Base-by-base conservation (phyloP, 2,888 invertebrate genomes). In the Nomada fabriciana region DNA sequence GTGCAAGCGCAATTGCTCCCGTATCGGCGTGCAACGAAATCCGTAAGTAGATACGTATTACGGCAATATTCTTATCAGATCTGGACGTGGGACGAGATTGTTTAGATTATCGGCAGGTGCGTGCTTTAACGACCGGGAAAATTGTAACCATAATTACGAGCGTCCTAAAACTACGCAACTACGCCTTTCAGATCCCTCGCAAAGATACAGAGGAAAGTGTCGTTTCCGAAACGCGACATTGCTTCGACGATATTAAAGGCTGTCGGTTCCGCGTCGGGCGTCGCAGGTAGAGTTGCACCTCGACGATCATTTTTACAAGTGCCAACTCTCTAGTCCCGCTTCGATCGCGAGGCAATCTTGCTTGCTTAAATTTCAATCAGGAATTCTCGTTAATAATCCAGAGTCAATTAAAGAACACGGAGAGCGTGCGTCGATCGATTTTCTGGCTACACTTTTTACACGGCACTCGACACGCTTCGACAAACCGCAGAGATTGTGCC, bases 101-200 rank as follows among this genome's bases (percentile, higher is more conserved):
- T 72, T 82, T 82, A 84, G 87, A 88, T 87, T 88, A 88, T 88
- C 84, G 85, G 88, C 88, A 88, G 88, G 84, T 88, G 88, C 82
- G 87, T 70, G 73, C 76, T 80, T 85, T 88, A 88, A 88, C 80
- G 87, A 83, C 85, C 78, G 80, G 70, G 67, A 67, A 87, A 85
- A 88, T 88, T 88, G 87, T 63, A 76, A 69, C 82, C 72, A 82
- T 88, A 88, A 88, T 88, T 88, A 84, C 82, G 65, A 43, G 20
- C 76, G 82, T 80, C 78, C 81, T 83, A 80, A 79, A 77, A 85
- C 80, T 76, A 57, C 67, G 63, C 29, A 36, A 53, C n/a, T n/a
- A n/a, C 55, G 65, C 60, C 72, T 20, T 23, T 57, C 68, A 71
- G 86, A 86, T 88, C 64, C 43, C 63, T 60, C 42, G 69, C 25